Conservation (phyloP, 92 coral and sea anemone genomes). For the Palythoa grandiflora region DNA sequence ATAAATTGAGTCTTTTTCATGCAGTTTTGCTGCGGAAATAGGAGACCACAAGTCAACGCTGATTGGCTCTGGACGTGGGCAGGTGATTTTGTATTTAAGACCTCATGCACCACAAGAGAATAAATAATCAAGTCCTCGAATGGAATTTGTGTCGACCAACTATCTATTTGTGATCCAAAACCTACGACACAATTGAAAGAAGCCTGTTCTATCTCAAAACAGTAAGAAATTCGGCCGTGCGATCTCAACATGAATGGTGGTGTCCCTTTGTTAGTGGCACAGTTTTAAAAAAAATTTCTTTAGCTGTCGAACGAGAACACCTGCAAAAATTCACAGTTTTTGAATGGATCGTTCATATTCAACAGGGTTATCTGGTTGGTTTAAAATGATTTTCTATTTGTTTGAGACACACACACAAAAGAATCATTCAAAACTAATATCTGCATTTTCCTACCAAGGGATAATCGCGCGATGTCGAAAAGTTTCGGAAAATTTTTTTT, state of each 20-base stretch:
- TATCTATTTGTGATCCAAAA: constrained; percentile 5
- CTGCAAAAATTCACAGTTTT: too few species aligned
- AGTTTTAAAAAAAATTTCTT: too few species aligned
- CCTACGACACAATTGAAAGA: constrained; percentile 14
- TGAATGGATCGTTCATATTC: too few species aligned
- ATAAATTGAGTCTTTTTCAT: constrained; percentile 1
- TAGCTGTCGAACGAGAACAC: too few species aligned
- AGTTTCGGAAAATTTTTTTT: too few species aligned
- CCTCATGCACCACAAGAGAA: constrained; percentile 34
- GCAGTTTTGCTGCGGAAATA: constrained; percentile 19
- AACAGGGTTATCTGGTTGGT: too few species aligned
- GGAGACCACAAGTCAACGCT: constrained; percentile 31
- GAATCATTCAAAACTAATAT: too few species aligned
- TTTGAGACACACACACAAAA: too few species aligned
- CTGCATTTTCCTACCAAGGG: too few species aligned
- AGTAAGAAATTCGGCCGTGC: background rate
- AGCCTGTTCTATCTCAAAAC: background rate
- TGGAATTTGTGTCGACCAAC: background rate
- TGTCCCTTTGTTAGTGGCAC: background rate
- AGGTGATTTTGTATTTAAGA: constrained; percentile 38
- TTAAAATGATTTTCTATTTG: too few species aligned
- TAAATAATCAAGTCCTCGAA: constrained; percentile 28
- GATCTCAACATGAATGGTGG: background rate
- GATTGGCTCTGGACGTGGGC: constrained; percentile 22
- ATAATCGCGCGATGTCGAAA: too few species aligned